These are phyloP conservation scores for Clanis bilineata DNA, from an alignment of 2,888 invertebrate genomes.

Conservation along the genomic window DNA sequence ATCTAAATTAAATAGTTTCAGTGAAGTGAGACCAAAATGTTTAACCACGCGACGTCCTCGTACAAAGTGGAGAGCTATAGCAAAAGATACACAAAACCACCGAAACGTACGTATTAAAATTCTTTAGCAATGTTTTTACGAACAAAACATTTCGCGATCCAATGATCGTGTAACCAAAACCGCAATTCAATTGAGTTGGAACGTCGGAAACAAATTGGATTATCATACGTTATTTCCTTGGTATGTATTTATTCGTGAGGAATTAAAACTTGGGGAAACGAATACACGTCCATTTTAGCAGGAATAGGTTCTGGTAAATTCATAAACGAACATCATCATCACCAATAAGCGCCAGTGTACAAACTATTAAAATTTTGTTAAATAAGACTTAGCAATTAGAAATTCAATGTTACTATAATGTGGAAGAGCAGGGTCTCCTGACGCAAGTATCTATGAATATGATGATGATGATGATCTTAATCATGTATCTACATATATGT, in stretches of 20 bases:
- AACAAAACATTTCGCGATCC: slow-evolving; percentile 38
- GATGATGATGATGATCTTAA: too few species aligned
- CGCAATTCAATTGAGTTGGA: slow-evolving; percentile 48
- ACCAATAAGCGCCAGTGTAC: too few species aligned
- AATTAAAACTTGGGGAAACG: neutral
- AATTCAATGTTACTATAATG: too few species aligned
- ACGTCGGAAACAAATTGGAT: slow-evolving; percentile 12
- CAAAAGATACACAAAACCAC: slow-evolving; percentile 37
- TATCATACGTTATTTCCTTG: slow-evolving; percentile 8
- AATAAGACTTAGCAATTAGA: too few species aligned
- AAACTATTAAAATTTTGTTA: too few species aligned
- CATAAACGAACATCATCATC: neutral
- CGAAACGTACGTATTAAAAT: slow-evolving; percentile 45
- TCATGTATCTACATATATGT: too few species aligned
- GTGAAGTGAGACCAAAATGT: slow-evolving; percentile 41
- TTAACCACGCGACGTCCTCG: slow-evolving; percentile 45
- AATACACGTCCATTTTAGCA: too few species aligned
- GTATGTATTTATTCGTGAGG: neutral
- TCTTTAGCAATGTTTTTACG: slow-evolving; percentile 12
- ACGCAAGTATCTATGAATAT: too few species aligned
- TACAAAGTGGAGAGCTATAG: slow-evolving; percentile 33
- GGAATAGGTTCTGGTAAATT: neutral
- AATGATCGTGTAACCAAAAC: slow-evolving; percentile 42
- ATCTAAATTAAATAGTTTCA: slow-evolving; percentile 2
- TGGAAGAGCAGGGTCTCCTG: too few species aligned